Percentiles rank a stretch among this genome's conserved stretches.
Evolutionary conservation across 2,888 invertebrate species (phyloP).

Genomic region (Dryadula phaetusa): DNA sequence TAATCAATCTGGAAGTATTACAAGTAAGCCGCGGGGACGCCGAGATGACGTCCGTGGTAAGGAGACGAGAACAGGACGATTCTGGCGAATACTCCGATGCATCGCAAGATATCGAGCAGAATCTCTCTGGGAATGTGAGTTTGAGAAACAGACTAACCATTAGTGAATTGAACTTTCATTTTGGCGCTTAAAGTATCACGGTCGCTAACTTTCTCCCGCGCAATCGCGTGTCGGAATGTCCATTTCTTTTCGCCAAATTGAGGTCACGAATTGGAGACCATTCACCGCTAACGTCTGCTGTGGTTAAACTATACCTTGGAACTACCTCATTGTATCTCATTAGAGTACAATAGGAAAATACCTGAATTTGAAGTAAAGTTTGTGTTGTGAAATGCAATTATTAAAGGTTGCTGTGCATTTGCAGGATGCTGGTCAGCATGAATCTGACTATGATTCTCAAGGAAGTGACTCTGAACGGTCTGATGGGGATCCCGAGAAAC

Average conservation of each 20-base stretch:
- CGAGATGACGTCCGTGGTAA: conserved; percentile 78
- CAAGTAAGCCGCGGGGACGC: conserved; percentile 74
- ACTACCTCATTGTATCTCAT: conserved; percentile 7
- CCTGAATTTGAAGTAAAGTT: conserved; percentile 54
- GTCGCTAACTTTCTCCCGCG: conserved; percentile 76
- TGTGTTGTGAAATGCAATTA: conserved; percentile 73
- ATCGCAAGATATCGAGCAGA: conserved; percentile 77
- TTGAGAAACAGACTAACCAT: conserved; percentile 50
- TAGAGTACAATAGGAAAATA: conserved; percentile 21
- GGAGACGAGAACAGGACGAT: conserved; percentile 73
- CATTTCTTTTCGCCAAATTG: conserved; percentile 80
- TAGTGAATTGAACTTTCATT: conserved; percentile 69
- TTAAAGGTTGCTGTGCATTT: conserved; percentile 74
- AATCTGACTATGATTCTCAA: conserved; percentile 80
- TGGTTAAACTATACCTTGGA: conserved; percentile 30
- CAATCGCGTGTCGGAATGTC: conserved; percentile 77
- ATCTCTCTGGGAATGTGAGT: conserved; percentile 78
- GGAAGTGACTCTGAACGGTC: conserved; percentile 82
- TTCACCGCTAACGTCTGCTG: conserved; percentile 66
- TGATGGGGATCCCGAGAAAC: conserved; percentile 89
- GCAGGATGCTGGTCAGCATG: conserved; percentile 73
- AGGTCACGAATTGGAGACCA: conserved; percentile 76
- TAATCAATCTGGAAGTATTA: conserved; percentile 77
- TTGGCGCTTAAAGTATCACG: conserved; percentile 74
- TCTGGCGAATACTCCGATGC: conserved; percentile 80